Evolutionary conservation across 2,113 vertebrate genomes (phyloP).

Genomic region (Cyprinodon variegatus): DNA sequence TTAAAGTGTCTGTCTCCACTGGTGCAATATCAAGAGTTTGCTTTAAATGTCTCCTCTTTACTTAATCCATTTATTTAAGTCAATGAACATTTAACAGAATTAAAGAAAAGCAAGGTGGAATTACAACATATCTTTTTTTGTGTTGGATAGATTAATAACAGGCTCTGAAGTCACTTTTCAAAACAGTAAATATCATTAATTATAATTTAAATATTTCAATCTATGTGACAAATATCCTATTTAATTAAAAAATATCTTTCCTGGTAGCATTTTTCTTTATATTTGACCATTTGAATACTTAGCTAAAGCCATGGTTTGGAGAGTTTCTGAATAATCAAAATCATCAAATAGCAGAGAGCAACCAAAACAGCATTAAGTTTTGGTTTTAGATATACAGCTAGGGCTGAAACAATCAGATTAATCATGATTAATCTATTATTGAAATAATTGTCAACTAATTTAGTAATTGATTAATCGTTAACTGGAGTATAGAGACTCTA

Average conservation of each 20-base stretch:
- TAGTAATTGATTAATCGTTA: too few species aligned
- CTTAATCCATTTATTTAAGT: not conserved
- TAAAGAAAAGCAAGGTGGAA: not conserved
- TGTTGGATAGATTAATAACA: not conserved
- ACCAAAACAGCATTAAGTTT: not conserved
- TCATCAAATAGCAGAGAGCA: not conserved
- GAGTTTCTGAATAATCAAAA: not conserved
- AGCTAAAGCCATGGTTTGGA: not conserved
- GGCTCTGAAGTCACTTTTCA: not conserved
- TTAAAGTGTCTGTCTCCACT: slow-evolving; percentile 71
- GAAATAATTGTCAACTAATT: too few species aligned
- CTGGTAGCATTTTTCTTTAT: not conserved
- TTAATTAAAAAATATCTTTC: not conserved
- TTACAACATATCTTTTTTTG: not conserved
- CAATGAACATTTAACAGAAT: not conserved
- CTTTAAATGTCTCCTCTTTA: slow-evolving; percentile 16
- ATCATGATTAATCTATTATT: too few species aligned
- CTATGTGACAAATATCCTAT: not conserved
- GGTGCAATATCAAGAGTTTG: slow-evolving; percentile 13
- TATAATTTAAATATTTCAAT: not conserved
- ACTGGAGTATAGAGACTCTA: too few species aligned
- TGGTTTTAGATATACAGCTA: too few species aligned
- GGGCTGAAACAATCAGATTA: too few species aligned
- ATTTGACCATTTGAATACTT: not conserved
- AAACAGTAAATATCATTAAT: not conserved